Base-by-base conservation (phyloP, 2,888 invertebrate species). In the Meliscaeva auricollis region DNA sequence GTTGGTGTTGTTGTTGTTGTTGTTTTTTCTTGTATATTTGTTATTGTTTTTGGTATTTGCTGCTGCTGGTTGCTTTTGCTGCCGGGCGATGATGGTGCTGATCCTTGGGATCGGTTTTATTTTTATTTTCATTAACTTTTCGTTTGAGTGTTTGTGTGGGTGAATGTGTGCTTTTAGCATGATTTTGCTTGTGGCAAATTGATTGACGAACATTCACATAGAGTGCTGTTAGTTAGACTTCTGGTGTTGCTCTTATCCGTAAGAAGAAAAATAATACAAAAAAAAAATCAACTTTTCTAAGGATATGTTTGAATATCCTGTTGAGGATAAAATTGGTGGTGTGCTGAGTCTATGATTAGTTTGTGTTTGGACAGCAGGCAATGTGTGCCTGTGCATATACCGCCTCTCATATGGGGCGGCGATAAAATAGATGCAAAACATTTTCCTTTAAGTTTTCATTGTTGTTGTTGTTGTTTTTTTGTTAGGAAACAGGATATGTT, bases 51-150 rank as follows among this genome's bases (percentile, higher is more conserved):
- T n/a, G n/a, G n/a, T n/a, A n/a, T n/a, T n/a, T n/a, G n/a, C n/a
- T n/a, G n/a, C n/a, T n/a, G n/a, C 7, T 48, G 7, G 58, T 17
- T 20, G 13, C 32, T n/a, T n/a, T 15, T 15, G 54, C 9, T 9
- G 38, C 22, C 20, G 7, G 41, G n/a, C 38, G 58, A 20, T 35
- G 17, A 15, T 58, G 30, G 26, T 15, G 68, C 54, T 79, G 75
- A 70, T 84, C 74, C 75, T 76, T 56, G 82, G 82, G 54, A 77
- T 69, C 73, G 66, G n/a, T 73, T 68, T 72, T 81, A 66, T 80
- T 85, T 73, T 81, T 60, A 73, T 81, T 77, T 85, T 85, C 81
- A 85, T 85, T 85, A 85, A 81, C 77, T 81, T 77, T 81, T 81
- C 35, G 9, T 17, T 5, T 54, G 26, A 3, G 26, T 15, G 30